Conservation (phyloP, 64 coral and sea anemone species). For the Stichodactyla helianthus region DNA sequence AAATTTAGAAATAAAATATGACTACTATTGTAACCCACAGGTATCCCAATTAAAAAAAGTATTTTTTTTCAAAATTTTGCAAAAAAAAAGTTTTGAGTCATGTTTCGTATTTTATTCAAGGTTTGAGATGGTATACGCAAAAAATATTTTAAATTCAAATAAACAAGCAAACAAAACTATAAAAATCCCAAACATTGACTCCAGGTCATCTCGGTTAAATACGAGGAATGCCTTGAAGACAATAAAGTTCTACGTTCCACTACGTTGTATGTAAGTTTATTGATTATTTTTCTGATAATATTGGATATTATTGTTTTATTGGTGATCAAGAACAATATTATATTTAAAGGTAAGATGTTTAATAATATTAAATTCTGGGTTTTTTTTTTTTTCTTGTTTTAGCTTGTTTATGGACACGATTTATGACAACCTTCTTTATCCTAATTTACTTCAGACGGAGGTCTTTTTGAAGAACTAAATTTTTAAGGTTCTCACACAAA, state of each 20-base stretch:
- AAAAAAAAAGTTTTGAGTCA: neutral
- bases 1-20: neutral
- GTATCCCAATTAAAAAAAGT: neutral
- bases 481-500: too few relatives aligned
- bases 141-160: neutral
- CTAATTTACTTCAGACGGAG: too few relatives aligned
- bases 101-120: neutral
- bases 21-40: neutral
- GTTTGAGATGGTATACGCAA: neutral
- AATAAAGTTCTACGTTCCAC: neutral
- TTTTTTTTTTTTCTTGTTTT: too few relatives aligned
- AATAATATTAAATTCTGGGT: conserved; percentile 17
- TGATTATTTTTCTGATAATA: neutral
- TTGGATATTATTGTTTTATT: neutral
- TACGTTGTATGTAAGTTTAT: conserved; percentile 4
- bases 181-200: neutral
- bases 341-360: neutral
- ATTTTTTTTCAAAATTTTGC: neutral
- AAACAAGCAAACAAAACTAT: neutral
- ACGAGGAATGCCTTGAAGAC: neutral
- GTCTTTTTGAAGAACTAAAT: too few relatives aligned
- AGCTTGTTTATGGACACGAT: too few relatives aligned
- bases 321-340: neutral
- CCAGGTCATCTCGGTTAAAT: neutral
- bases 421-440: too few relatives aligned